A percentile compares a stretch with the other conserved stretches of the same genome.
These are phyloP conservation scores for Gymnogyps californianus DNA, from an alignment of 2,113 vertebrate species.

Conservation along the genomic window DNA sequence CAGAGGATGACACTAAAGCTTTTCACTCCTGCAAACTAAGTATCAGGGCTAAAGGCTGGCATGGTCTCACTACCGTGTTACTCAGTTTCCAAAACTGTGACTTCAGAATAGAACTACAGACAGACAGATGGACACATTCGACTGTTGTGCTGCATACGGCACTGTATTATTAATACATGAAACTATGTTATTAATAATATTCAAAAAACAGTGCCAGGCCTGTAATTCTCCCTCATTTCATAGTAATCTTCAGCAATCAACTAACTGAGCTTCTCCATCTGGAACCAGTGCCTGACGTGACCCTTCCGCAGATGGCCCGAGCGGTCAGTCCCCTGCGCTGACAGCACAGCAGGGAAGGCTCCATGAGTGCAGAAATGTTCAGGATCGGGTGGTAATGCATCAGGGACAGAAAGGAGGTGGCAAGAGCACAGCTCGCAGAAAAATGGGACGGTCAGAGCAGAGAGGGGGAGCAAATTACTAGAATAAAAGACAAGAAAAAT, in stretches of 20 bases:
- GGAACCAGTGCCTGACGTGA: background rate
- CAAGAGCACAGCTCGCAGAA: background rate
- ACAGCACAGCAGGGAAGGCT: background rate
- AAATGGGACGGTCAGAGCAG: background rate
- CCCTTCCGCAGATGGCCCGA: background rate
- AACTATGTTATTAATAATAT: background rate
- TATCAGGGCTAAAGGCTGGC: background rate
- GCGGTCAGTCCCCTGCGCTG: background rate
- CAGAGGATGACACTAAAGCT: background rate
- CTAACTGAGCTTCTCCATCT: background rate
- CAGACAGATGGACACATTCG: background rate
- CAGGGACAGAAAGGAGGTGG: background rate
- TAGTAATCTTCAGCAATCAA: background rate
- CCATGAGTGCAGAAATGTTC: background rate
- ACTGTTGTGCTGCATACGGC: background rate
- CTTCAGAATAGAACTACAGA: background rate
- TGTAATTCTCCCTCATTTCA: background rate
- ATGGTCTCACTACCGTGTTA: accelerated
- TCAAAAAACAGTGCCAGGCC: background rate
- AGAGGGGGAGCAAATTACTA: too few relatives aligned
- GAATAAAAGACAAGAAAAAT: background rate
- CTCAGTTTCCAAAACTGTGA: background rate
- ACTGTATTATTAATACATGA: background rate
- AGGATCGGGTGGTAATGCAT: background rate
- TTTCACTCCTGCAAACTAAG: background rate